These are phyloP conservation scores for Parazoanthus darwini DNA, from an alignment of 92 coral and sea anemone genomes.

Conservation along the genomic window DNA sequence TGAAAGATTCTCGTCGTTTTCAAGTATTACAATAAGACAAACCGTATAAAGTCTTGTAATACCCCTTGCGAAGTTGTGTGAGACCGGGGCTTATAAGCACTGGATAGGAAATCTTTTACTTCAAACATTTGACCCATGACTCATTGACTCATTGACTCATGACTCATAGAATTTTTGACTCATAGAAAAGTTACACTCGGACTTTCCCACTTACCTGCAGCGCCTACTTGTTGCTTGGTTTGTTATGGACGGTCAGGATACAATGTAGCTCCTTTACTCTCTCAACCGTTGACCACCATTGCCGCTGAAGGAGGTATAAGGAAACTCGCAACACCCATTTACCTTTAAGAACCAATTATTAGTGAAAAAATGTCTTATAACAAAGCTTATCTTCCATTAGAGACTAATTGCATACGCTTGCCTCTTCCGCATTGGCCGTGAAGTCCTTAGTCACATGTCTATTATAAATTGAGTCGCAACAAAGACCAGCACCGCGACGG, in stretches of 20 bases:
- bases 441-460: background rate
- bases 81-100: too few relatives aligned
- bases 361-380: background rate
- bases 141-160: too few relatives aligned
- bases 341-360: slow-evolving; percentile 28
- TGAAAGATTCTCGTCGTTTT: too few relatives aligned
- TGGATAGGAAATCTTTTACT: too few relatives aligned
- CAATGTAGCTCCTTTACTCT: background rate
- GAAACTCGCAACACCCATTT: slow-evolving; percentile 10
- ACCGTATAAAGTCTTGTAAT: too few relatives aligned
- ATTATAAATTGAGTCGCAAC: background rate
- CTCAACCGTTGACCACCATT: slow-evolving; percentile 3
- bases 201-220: too few relatives aligned
- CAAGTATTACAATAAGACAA: too few relatives aligned
- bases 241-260: slow-evolving; percentile 25
- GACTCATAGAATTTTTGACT: too few relatives aligned
- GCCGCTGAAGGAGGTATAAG: slow-evolving; percentile 15
- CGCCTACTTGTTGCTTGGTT: too few relatives aligned
- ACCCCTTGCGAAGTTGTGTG: too few relatives aligned
- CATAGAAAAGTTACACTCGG: too few relatives aligned
- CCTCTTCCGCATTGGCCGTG: background rate
- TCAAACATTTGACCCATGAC: too few relatives aligned
- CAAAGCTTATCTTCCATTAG: background rate
- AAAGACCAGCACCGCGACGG: background rate
- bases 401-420: slow-evolving; percentile 15